phyloP scores from a whole-genome alignment of 2,113 vertebrate genomes.

The Xiphorhynchus elegans region DNA sequence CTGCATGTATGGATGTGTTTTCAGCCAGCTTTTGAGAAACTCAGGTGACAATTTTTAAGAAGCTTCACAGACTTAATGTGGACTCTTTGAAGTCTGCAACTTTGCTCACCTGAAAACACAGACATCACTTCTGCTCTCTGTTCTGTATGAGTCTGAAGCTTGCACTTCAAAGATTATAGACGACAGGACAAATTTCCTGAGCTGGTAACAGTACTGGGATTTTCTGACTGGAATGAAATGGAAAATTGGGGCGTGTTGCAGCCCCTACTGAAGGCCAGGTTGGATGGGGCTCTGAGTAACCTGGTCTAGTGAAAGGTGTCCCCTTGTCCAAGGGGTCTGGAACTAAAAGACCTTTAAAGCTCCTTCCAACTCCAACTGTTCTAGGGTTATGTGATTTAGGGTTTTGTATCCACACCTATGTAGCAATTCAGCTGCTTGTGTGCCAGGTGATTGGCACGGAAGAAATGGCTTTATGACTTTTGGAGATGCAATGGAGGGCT shows the following conservation, averaged over 20 bases:
- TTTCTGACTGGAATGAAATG: background rate
- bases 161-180: slow-evolving; percentile 41
- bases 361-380: background rate
- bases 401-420: fast-evolving
- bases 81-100: slow-evolving; percentile 57
- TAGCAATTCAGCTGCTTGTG: fast-evolving
- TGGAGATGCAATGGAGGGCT: background rate
- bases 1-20: slow-evolving; percentile 1
- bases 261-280: no score
- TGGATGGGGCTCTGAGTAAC: background rate
- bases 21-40: slow-evolving; percentile 23
- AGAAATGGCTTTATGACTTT: background rate
- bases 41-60: slow-evolving; percentile 54
- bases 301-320: background rate
- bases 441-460: fast-evolving
- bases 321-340: background rate
- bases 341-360: background rate
- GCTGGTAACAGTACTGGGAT: background rate
- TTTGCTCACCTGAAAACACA: slow-evolving; percentile 28
- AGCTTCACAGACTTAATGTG: background rate
- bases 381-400: background rate
- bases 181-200: background rate
- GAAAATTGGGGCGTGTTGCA: background rate
- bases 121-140: slow-evolving; percentile 3
- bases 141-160: background rate